Base-by-base conservation (phyloP, 2,797 vertebrate genomes). In the Sebastes vulpes region DNA sequence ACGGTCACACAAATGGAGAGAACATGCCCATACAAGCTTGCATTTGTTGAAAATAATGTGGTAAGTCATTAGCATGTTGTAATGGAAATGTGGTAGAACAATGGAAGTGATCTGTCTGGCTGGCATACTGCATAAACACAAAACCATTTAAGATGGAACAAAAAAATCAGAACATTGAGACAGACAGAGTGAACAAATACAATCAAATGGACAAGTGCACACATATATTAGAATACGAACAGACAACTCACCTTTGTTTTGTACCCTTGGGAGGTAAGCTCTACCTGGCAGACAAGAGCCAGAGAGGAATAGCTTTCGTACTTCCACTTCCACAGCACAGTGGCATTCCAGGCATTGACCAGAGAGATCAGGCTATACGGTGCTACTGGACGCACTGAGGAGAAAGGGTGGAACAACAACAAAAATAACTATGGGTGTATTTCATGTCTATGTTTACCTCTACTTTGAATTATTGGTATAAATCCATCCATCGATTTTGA, bases 271-370 rank as follows among this genome's bases (percentile, higher is more conserved):
- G 38, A 74, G 10, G 29, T 79, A 26, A 95, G 54, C 69, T 92
- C 81, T 7, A 95, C 92, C 86, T 96, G 90, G 81, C 96, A 97
- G 60, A 85, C 35, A 32, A 97, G 90, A 60, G 83, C 67, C 68
- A 96, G 87, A 9, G 77, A 79, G 23, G 70, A 57, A 75, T 95
- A 96, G 56, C 38, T 42, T 0, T 26, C 6, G 11, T 90, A 70
- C 12, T 65, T 38, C 96, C 95, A 97, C 29, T 29, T 12, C 96
- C 96, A 97, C 18, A 9, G 8, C 48, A 96, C 59, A 28, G 85
- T 90, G 25, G 90, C 93, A 31, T 94, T 95, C 93, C 93, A 92
- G 65, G 94, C 89, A 20, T 83, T 14, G 20, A 35, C 11, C 2
- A 38, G 20, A 4, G 28, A 8, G 0, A 0, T 69, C 52, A 95